Conservation (phyloP, 2,888 invertebrate genomes). For the Stictocephala bisonia region DNA sequence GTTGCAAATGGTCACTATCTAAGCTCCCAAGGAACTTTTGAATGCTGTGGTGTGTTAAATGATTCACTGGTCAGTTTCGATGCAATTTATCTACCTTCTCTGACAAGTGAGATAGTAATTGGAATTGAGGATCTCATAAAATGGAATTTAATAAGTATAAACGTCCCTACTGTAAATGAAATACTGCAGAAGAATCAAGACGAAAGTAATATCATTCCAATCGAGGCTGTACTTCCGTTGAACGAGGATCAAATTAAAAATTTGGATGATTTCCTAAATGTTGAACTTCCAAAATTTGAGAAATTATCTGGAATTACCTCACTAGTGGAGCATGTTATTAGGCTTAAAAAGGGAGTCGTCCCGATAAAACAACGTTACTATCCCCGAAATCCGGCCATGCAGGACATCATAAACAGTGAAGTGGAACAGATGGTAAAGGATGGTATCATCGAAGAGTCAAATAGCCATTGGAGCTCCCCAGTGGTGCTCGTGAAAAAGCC, state of each 20-base stretch:
- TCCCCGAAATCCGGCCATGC: constrained; percentile 44
- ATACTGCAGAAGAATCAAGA: no score
- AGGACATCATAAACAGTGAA: constrained; percentile 50
- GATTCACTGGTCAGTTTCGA: no score
- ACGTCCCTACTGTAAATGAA: no score
- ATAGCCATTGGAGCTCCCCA: no score
- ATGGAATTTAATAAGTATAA: background rate
- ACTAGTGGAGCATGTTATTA: constrained; percentile 4
- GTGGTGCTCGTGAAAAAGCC: no score
- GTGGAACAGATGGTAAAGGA: no score
- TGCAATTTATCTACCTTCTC: no score
- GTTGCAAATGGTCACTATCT: no score
- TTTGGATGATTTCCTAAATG: background rate
- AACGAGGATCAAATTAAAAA: background rate
- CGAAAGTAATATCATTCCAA: no score
- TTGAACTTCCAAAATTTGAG: background rate
- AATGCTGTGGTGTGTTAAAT: no score
- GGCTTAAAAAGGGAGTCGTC: background rate
- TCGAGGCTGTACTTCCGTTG: background rate
- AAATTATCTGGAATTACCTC: background rate
- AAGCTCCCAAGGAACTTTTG: no score
- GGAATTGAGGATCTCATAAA: background rate
- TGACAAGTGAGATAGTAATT: constrained; percentile 3
- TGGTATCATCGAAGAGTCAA: no score
- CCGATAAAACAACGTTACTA: constrained; percentile 18